phyloP scores from a whole-genome alignment of 2,888 invertebrate genomes.

The Epistrophe grossulariae region DNA sequence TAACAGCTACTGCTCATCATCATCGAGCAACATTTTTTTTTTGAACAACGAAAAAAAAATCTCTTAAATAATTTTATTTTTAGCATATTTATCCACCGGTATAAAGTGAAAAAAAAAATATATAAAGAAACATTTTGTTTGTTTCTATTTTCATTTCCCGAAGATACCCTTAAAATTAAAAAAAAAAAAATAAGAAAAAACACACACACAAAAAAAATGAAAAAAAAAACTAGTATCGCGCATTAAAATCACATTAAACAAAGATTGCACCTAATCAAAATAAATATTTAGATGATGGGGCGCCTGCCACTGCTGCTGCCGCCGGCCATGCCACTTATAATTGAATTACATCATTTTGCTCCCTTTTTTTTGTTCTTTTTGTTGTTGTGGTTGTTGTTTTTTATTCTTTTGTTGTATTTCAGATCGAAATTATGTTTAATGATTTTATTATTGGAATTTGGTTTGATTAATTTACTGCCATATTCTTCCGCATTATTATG shows the following conservation, averaged over 20 bases:
- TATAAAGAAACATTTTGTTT: constrained; percentile 9
- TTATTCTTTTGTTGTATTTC: constrained; percentile 50
- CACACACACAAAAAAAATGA: background rate
- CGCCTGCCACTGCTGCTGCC: constrained; percentile 10
- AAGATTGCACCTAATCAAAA: constrained; percentile 73
- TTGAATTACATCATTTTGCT: constrained; percentile 28
- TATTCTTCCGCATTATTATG: constrained; percentile 48
- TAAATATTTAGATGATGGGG: constrained; percentile 67
- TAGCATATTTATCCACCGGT: background rate
- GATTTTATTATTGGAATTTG: constrained; percentile 39
- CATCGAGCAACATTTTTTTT: background rate
- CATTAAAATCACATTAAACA: constrained; percentile 47
- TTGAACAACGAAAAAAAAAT: constrained; percentile 1
- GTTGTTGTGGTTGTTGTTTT: no score
- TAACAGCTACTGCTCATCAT: no score
- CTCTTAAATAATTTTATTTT: constrained; percentile 17
- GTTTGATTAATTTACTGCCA: constrained; percentile 72
- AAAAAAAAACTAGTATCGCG: constrained; percentile 14
- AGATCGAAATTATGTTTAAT: constrained; percentile 68
- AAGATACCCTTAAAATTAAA: background rate
- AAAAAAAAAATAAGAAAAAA: background rate
- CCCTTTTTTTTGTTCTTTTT: background rate
- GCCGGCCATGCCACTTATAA: constrained; percentile 24
- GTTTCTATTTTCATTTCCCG: constrained; percentile 5
- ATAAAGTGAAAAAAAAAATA: background rate